These are phyloP conservation scores for Eudemis profundana DNA, from an alignment of 2,888 invertebrate species.

Conservation along the genomic window DNA sequence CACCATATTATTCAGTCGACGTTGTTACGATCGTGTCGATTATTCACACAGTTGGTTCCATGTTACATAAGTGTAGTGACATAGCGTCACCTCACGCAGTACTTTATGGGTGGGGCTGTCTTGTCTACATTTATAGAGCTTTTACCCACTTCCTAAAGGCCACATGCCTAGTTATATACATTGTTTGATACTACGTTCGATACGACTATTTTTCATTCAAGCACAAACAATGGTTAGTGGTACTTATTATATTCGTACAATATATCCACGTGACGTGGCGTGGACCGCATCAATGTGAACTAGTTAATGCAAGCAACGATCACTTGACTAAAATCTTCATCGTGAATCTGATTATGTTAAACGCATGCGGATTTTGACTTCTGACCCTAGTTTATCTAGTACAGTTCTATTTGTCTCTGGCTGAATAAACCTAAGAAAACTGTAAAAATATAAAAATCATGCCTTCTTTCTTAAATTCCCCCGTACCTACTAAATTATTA, in stretches of 20 bases:
- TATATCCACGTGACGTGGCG: too few relatives aligned
- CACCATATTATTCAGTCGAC: too few relatives aligned
- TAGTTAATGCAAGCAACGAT: not conserved
- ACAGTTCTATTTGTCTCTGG: too few relatives aligned
- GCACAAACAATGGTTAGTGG: too few relatives aligned
- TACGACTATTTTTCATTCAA: too few relatives aligned
- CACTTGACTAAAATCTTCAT: not conserved
- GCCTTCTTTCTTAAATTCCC: not conserved
- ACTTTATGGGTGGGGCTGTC: slow-evolving; percentile 37
- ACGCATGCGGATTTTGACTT: not conserved
- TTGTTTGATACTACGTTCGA: too few relatives aligned
- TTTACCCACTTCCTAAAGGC: slow-evolving; percentile 14
- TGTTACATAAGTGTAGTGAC: slow-evolving; percentile 31
- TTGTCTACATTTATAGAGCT: slow-evolving; percentile 36
- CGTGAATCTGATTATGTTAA: not conserved
- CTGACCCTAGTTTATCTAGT: too few relatives aligned
- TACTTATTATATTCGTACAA: too few relatives aligned
- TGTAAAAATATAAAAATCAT: too few relatives aligned
- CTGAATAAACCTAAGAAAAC: too few relatives aligned
- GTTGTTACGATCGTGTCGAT: slow-evolving; percentile 23
- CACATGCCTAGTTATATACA: too few relatives aligned
- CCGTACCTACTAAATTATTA: too few relatives aligned
- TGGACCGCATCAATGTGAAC: not conserved
- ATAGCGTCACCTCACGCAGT: slow-evolving; percentile 18
- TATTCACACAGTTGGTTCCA: slow-evolving; percentile 28